Conservation (phyloP, 2,888 invertebrate genomes). For the Drosophila seclusa region DNA sequence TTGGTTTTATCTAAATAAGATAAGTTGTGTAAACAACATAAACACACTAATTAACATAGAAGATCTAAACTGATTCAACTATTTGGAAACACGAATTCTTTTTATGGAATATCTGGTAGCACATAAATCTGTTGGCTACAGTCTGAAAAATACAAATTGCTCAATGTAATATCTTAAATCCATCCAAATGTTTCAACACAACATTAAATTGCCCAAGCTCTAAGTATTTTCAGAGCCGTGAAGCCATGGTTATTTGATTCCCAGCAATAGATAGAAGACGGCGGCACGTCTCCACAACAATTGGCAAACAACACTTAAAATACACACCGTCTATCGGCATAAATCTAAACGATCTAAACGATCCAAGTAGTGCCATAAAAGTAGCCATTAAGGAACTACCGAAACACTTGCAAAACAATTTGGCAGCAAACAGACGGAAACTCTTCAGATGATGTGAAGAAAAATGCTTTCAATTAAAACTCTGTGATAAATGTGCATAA, state of each 20-base stretch:
- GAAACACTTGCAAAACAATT: slow-evolving; percentile 45
- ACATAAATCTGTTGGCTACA: background rate
- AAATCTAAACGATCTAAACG: slow-evolving; percentile 40
- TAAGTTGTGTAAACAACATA: background rate
- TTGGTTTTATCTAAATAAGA: background rate
- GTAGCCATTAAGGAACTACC: slow-evolving; percentile 27
- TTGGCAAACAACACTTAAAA: slow-evolving; percentile 14
- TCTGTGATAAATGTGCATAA: slow-evolving; percentile 53
- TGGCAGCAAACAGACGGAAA: slow-evolving; percentile 15
- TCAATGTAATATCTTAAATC: background rate
- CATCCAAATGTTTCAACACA: background rate
- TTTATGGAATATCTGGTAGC: background rate
- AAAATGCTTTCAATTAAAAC: slow-evolving; percentile 32
- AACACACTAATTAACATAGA: background rate
- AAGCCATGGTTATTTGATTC: slow-evolving; percentile 14
- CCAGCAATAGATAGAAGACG: slow-evolving; percentile 13
- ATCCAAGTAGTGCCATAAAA: slow-evolving; percentile 40
- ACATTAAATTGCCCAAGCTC: background rate
- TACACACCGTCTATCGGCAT: slow-evolving; percentile 19
- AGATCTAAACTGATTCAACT: no score
- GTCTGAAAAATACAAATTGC: background rate
- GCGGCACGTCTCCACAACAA: slow-evolving; percentile 3
- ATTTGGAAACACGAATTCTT: background rate
- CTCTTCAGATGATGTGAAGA: slow-evolving; percentile 46
- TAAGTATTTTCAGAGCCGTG: background rate